Percentiles rank a stretch among this genome's conserved stretches.
phyloP scores from a whole-genome alignment of 2,113 vertebrate genomes.

The Anguilla japonica region DNA sequence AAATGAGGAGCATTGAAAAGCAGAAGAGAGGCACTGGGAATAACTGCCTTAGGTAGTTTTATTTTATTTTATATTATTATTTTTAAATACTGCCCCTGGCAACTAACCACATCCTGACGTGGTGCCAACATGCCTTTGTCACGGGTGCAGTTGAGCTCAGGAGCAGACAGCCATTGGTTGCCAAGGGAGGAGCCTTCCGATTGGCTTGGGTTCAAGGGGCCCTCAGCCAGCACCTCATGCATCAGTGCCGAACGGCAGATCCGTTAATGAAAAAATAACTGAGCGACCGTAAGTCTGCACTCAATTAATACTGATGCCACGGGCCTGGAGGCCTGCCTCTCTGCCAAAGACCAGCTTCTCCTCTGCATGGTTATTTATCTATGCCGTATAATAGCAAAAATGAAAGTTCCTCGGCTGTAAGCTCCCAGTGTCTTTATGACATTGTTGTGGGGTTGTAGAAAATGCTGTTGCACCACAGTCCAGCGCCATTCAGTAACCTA shows the following conservation, averaged over 20 bases:
- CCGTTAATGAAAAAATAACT: conserved; percentile 1
- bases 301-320: not conserved
- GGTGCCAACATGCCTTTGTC: not conserved
- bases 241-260: not conserved
- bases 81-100: not conserved
- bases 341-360: not conserved
- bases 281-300: not conserved
- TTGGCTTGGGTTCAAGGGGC: not conserved
- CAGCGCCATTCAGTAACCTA: not conserved
- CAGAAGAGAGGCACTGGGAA: not conserved
- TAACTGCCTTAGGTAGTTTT: not conserved
- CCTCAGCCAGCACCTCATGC: conserved; percentile 1
- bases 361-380: not conserved
- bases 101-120: not conserved
- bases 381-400: not conserved
- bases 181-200: not conserved
- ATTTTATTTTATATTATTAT: not conserved
- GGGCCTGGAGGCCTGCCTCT: not conserved
- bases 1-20: not conserved
- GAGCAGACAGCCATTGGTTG: not conserved
- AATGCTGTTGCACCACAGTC: not conserved
- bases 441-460: not conserved
- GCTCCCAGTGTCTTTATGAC: not conserved
- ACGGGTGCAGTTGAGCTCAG: not conserved
- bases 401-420: not conserved